Percentiles rank a stretch among this genome's conserved stretches.
These are phyloP conservation scores for Probaryconus sp. DNA, from an alignment of 1,140 invertebrate genomes.

Conservation along the genomic window DNA sequence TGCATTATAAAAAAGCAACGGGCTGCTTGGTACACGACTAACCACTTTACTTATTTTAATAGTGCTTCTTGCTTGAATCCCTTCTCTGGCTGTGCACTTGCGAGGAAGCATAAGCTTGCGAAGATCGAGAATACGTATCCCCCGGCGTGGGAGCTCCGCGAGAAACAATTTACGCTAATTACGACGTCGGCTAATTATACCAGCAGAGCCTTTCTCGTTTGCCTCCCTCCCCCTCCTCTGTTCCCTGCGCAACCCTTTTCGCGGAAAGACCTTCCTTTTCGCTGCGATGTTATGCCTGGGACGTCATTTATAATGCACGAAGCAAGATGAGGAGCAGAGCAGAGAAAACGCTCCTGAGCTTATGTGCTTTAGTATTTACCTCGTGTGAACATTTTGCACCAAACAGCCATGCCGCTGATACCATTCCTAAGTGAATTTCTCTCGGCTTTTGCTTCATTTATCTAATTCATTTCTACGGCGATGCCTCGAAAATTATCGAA, in stretches of 20 bases:
- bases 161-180: constrained; percentile 78
- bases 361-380: constrained; percentile 52
- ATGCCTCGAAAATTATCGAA: too few species aligned
- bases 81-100: constrained; percentile 15
- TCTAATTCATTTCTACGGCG: constrained; percentile 37
- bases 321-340: constrained; percentile 56
- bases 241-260: constrained; percentile 38
- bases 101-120: constrained; percentile 46
- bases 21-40: constrained; percentile 37
- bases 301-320: constrained; percentile 75
- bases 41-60: constrained; percentile 55
- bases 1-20: too few species aligned
- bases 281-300: constrained; percentile 58
- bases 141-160: constrained; percentile 57
- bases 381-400: constrained; percentile 21
- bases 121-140: constrained; percentile 46
- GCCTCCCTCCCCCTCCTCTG: constrained; percentile 23
- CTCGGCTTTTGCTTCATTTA: background rate
- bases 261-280: constrained; percentile 61
- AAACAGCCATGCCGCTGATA: constrained; percentile 32
- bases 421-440: constrained; percentile 47
- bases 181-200: constrained; percentile 75
- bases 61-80: constrained; percentile 20
- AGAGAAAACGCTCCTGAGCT: constrained; percentile 51
- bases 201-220: constrained; percentile 48